These are phyloP conservation scores for Ochropleura leucogaster DNA, from an alignment of 2,888 invertebrate genomes.

Conservation along the genomic window DNA sequence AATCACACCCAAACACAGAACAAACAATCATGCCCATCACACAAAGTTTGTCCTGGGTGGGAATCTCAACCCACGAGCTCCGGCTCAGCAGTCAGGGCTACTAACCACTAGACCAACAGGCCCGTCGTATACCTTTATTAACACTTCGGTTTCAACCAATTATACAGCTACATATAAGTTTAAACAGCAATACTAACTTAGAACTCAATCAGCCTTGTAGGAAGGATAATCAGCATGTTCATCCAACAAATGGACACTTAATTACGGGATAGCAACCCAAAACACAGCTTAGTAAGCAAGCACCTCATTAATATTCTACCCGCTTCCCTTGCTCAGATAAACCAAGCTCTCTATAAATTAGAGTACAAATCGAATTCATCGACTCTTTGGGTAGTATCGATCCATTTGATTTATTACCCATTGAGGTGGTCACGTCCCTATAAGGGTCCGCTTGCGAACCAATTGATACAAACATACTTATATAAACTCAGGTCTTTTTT, in stretches of 20 bases:
- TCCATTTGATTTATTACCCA: slow-evolving; percentile 47
- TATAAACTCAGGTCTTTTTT: background rate
- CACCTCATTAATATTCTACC: slow-evolving; percentile 39
- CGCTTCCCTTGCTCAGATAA: slow-evolving; percentile 20
- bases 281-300: slow-evolving; percentile 2
- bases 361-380: slow-evolving; percentile 44
- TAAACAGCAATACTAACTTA: background rate
- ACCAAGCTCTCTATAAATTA: slow-evolving; percentile 40
- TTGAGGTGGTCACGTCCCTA: slow-evolving; percentile 45
- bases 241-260: background rate
- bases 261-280: background rate
- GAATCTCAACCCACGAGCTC: too few species aligned
- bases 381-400: slow-evolving; percentile 50
- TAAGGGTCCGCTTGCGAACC: slow-evolving; percentile 14
- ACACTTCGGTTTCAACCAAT: background rate
- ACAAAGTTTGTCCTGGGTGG: too few species aligned
- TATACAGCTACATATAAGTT: background rate
- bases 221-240: background rate
- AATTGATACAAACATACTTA: background rate
- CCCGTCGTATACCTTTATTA: too few species aligned
- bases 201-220: background rate
- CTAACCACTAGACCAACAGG: too few species aligned
- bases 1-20: too few species aligned
- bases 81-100: too few species aligned
- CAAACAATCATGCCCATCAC: too few species aligned